phyloP scores from a whole-genome alignment of 2,113 vertebrate genomes.

The Aldabrachelys gigantea region DNA sequence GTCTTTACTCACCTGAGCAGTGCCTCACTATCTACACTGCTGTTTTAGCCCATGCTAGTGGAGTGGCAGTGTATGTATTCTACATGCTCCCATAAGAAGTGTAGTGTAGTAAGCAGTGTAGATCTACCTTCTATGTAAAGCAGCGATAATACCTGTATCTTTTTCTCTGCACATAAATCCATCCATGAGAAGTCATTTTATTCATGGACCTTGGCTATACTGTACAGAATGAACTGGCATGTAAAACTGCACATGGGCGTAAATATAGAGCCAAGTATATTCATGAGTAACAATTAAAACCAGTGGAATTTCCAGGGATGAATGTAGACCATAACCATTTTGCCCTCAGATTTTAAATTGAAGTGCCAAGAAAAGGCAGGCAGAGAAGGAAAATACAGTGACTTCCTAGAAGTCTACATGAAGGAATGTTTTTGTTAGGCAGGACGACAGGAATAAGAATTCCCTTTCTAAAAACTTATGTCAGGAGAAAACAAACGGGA shows the following conservation, averaged over 20 bases:
- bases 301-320: neutral
- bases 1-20: neutral
- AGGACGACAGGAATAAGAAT: neutral
- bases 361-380: neutral
- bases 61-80: neutral
- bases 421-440: neutral
- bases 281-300: neutral
- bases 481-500: neutral
- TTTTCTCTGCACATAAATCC: neutral
- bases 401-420: neutral
- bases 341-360: neutral
- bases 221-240: neutral
- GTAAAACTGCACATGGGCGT: neutral
- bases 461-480: neutral
- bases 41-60: neutral
- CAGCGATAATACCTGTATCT: neutral
- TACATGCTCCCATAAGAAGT: neutral
- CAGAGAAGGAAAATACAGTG: neutral
- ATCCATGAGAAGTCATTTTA: neutral
- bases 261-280: neutral
- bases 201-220: neutral
- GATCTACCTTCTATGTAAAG: neutral
- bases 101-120: neutral
- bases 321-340: neutral
- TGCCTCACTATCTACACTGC: neutral